Base-by-base conservation (phyloP, 2,797 vertebrate species). In the Valencia hispanica region DNA sequence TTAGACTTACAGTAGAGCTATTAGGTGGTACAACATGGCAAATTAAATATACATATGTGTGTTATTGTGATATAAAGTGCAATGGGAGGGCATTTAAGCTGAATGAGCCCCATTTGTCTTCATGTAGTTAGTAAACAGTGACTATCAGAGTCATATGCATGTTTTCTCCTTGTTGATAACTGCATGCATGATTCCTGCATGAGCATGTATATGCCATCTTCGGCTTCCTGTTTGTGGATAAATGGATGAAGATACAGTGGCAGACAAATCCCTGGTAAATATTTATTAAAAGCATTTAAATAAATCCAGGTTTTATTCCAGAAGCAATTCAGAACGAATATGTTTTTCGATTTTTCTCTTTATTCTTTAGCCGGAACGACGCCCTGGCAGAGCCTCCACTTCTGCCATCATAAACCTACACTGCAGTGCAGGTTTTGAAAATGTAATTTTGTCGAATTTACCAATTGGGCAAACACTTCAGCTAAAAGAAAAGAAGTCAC, bases 81-180 rank as follows among this genome's bases (percentile, higher is more conserved):
- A 92, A 91, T 90, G 88, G 88, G 88, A 91, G 88, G 87, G 89
- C 86, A 84, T 93, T 91, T 74, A 86, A 86, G 87, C 83, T 74
- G 83, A 86, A 79, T 27, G 70, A 86, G 86, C 74, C 86, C 74
- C 47, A 77, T 75, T 75, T 73, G 70, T 86, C 76, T 81, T 81
- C 78, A 86, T 85, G 74, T 80, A 57, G 70, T 83, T 72, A 70
- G 70, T 78, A 80, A 83, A 70, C 43, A 72, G 65, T 75, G 36
- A 79, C 65, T 68, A 63, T 61, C 61, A 75, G 73, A 72, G 74
- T 63, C 51, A 39, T 80, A 65, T 51, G 36, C 77, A 50, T 78
- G 66, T 61, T 74, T 30, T 59, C 11, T 50, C 30, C 51, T 45
- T 74, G 74, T 47, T 59, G 17, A 75, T 57, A 68, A 70, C 77